A percentile compares a stretch with the other conserved stretches of the same genome.
Evolutionary conservation across 1,140 invertebrate species (phyloP).

Genomic region (Zaprionus africanus): DNA sequence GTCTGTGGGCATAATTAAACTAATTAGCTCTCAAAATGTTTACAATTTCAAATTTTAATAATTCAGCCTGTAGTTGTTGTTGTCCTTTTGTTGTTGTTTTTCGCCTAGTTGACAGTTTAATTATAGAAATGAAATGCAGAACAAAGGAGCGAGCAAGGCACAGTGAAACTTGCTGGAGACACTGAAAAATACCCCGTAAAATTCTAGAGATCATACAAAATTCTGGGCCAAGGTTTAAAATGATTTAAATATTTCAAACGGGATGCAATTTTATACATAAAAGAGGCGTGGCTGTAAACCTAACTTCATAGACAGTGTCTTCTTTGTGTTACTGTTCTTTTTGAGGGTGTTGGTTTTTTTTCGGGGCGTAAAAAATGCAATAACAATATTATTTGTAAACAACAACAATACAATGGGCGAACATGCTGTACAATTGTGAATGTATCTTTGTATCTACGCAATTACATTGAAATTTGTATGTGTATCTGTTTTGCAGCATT

Average conservation of each 20-base stretch:
- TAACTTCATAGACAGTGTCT: no score
- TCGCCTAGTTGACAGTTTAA: constrained; percentile 49
- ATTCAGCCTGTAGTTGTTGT: constrained; percentile 25
- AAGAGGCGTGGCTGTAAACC: no score
- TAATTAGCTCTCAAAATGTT: constrained; percentile 52
- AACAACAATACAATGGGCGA: constrained; percentile 32
- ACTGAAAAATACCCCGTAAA: not conserved
- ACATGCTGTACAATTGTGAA: not conserved
- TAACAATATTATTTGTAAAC: constrained; percentile 50
- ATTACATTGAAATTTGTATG: constrained; percentile 1
- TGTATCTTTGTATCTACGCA: constrained; percentile 16
- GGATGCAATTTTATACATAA: not conserved
- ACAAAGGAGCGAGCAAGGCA: constrained; percentile 8
- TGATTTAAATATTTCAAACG: no score
- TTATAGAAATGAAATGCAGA: constrained; percentile 12
- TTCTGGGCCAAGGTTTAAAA: not conserved
- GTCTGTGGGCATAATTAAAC: constrained; percentile 52
- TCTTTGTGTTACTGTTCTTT: not conserved
- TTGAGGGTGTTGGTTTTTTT: constrained; percentile 11
- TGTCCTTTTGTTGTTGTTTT: constrained; percentile 12
- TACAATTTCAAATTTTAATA: constrained; percentile 32
- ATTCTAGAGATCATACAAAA: not conserved
- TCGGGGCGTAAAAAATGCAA: constrained; percentile 13
- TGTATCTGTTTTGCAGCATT: constrained; percentile 27
- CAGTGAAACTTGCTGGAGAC: not conserved